These are phyloP conservation scores for Hofmannophila pseudospretella DNA, from an alignment of 2,888 invertebrate species.

Conservation along the genomic window DNA sequence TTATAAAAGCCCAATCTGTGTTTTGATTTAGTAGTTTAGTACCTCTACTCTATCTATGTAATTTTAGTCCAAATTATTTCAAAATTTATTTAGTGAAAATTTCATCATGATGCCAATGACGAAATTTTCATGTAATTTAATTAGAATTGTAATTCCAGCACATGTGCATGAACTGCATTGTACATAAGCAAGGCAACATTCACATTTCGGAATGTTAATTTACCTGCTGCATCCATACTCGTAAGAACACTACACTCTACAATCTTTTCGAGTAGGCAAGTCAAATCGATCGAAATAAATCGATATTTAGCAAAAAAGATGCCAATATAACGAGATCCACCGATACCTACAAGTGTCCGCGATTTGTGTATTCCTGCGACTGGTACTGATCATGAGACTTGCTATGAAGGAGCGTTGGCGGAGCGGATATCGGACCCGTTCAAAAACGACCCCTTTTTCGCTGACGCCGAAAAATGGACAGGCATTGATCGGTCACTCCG, in stretches of 20 bases:
- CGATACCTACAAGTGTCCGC: slow-evolving; percentile 15
- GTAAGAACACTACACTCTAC: slow-evolving; percentile 66
- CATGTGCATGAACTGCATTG: slow-evolving; percentile 69
- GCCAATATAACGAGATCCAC: neutral
- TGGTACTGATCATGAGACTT: slow-evolving; percentile 68
- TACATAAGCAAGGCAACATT: slow-evolving; percentile 60
- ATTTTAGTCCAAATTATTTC: slow-evolving; percentile 2
- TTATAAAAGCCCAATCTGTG: slow-evolving; percentile 69
- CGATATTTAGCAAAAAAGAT: slow-evolving; percentile 10
- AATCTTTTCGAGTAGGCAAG: slow-evolving; percentile 9
- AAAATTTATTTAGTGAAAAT: slow-evolving; percentile 5
- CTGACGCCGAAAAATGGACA: slow-evolving; percentile 72
- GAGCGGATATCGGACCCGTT: slow-evolving; percentile 67
- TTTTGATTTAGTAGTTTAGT: slow-evolving; percentile 76
- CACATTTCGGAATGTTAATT: slow-evolving; percentile 40
- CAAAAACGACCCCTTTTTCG: slow-evolving; percentile 73
- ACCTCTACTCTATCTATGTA: slow-evolving; percentile 42
- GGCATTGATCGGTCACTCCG: slow-evolving; percentile 71
- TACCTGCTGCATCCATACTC: slow-evolving; percentile 18
- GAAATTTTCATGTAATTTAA: slow-evolving; percentile 20
- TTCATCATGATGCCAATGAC: slow-evolving; percentile 13
- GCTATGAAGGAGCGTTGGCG: slow-evolving; percentile 69
- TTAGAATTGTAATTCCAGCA: slow-evolving; percentile 13
- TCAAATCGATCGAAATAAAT: slow-evolving; percentile 9
- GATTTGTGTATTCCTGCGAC: slow-evolving; percentile 8